A percentile compares a stretch with the other conserved stretches of the same genome.
phyloP scores from a whole-genome alignment of 2,797 vertebrate species.

The Eleutherodactylus coqui region DNA sequence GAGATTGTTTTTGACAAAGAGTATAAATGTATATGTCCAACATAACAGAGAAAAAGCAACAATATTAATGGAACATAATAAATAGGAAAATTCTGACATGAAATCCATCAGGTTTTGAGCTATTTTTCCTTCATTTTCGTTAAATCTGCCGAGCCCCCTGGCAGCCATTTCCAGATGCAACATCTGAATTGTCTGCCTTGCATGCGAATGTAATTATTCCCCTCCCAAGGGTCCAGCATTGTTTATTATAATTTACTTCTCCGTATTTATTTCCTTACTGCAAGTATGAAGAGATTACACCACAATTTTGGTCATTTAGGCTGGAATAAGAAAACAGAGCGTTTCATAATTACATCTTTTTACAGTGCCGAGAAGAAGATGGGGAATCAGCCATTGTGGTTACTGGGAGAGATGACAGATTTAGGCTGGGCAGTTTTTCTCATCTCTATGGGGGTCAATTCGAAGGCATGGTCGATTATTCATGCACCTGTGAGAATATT shows the following conservation, averaged over 20 bases:
- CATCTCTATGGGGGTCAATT: not conserved
- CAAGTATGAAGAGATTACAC: conserved; percentile 29
- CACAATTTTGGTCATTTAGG: conserved; percentile 40
- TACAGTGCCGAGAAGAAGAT: not conserved
- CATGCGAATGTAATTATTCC: conserved; percentile 34
- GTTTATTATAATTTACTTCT: conserved; percentile 38
- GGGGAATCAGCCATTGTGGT: conserved; percentile 24
- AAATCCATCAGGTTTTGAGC: conserved; percentile 44
- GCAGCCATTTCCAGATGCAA: conserved; percentile 20
- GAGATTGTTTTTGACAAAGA: too few species aligned
- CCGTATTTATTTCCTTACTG: conserved; percentile 30
- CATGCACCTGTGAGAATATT: too few species aligned
- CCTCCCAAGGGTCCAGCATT: conserved; percentile 41
- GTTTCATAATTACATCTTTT: conserved; percentile 49
- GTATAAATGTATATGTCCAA: not conserved
- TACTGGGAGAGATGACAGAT: not conserved
- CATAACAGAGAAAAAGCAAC: not conserved
- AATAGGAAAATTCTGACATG: not conserved
- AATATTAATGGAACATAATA: conserved; percentile 18
- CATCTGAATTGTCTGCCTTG: conserved; percentile 9
- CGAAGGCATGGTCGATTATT: too few species aligned
- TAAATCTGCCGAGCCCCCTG: not conserved
- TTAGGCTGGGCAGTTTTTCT: not conserved
- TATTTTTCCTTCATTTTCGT: conserved; percentile 34
- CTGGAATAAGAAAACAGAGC: conserved; percentile 29